Evolutionary conservation across 2,113 vertebrate genomes (phyloP), one percentile per base, ranked within the genome.

Genomic region (Pangasianodon hypophthalmus): DNA sequence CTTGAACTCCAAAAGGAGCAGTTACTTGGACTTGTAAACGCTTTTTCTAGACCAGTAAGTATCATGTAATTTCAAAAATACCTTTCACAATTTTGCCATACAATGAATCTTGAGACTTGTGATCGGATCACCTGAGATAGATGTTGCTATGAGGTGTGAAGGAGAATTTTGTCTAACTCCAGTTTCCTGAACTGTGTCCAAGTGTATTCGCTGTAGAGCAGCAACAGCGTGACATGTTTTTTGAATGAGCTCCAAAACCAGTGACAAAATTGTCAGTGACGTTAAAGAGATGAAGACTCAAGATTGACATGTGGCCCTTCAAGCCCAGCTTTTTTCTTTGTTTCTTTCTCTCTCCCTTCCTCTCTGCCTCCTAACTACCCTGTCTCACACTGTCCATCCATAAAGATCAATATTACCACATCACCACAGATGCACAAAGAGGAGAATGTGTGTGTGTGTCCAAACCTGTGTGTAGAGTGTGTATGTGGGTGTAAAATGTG

Each of bases 201-300:
- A 84, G n/a, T 82, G 37, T 56, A 56, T 56, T 82, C 1, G 0
- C 81, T 84, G 32, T 44, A 56, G 16, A 58, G n/a, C 81, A 84
- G 10, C 52, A 58, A 83, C 14, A 81, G 29, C 16, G 13, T 58
- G 81, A 82, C 29, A 18, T 32, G 29, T 32, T 37, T 56, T 52
- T 81, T 8, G 11, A 54, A 56, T 37, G 48, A 32, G 29, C 8
- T 32, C n/a, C 14, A 37, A 82, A 37, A 83, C 19, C 9, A 58
- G 32, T 56, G n/a, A 83, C n/a, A 58, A 83, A 83, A 24, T 24
- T 9, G 4, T 41, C 54, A 58, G 32, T 58, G 48, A 32, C 11
- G 7, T 54, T 54, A 52, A 29, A 32, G 44, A 85, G 85, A 89
- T 85, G 54, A 87, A 48, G 81, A 91, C 84, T 87, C 88, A 87